Base-by-base conservation (phyloP, 2,888 invertebrate genomes). In the Chrysolina americana region DNA sequence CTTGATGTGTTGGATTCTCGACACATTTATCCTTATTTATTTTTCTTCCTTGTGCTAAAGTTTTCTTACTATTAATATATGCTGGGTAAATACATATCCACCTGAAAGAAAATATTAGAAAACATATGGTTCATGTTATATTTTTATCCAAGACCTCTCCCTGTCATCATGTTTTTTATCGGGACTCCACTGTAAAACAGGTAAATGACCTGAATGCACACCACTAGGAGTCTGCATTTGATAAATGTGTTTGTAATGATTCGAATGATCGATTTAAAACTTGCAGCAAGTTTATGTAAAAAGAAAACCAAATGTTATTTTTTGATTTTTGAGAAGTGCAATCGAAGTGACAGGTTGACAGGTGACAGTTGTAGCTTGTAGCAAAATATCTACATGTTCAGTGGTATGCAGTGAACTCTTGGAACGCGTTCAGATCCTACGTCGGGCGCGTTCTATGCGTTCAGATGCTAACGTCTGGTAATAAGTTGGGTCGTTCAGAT, bases 41-140 rank as follows among this genome's bases (percentile, higher is more conserved):
- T 81, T 93, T 92, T 44, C 99, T 91, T 6, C 99, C 99, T 87
- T 98, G 94, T 1, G 95, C 95, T 17, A 95, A 87, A 0, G 97
- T 95, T 87, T 96, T 98, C 86, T 97, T 98, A 83, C 94, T 96
- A 86, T 99, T 99, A 66, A 99, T 90, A 84, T 99, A 99, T 0
- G 97, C 95, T 71, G 99, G 99, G 88, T 99, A 99, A 76, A 99
- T 93, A 86, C 98, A 98, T 73, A 98, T 91, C 99, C 99, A 99
- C 86, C 95, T 95, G 89, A 87, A 87, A 48, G 63, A 68, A 73
- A 19, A 36, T 15, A 36, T 13, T 4, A 13, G 21, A 53, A 53
- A 21, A 11, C 19, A 21, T 21, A 21, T 19, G 53, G 70, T 69
- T 70, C 50, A 71, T 65, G 59, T 56, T 44, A 19, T 53, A 41